phyloP scores from a whole-genome alignment of 1,140 invertebrate species.

The Eufriesea mexicana region DNA sequence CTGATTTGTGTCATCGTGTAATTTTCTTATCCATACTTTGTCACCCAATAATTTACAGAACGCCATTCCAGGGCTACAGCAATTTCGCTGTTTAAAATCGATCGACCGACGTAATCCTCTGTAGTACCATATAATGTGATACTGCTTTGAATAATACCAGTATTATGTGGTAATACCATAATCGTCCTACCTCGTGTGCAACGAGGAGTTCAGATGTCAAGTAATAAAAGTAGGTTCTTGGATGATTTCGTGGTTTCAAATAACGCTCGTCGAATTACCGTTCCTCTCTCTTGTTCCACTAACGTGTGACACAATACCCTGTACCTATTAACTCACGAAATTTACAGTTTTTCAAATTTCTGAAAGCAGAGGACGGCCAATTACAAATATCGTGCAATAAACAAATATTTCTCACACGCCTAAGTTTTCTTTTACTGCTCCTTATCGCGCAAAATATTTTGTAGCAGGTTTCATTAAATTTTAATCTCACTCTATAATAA shows the following conservation, averaged over 20 bases:
- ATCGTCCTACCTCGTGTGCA: background rate
- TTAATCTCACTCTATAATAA: no score
- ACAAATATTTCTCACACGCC: no score
- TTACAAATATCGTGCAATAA: no score
- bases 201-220: background rate
- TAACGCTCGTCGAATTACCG: background rate
- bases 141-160: slow-evolving; percentile 10
- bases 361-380: no score
- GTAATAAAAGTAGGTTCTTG: background rate
- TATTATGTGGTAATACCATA: slow-evolving; percentile 10
- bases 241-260: background rate
- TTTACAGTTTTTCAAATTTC: no score
- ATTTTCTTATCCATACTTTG: background rate
- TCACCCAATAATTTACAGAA: background rate
- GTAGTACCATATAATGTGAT: background rate
- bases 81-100: slow-evolving; percentile 3
- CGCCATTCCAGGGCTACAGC: no score
- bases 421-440: no score
- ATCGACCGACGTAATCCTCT: background rate
- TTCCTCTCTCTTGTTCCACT: background rate
- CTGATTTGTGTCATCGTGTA: background rate
- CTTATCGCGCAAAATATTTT: no score
- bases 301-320: no score
- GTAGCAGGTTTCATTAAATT: no score
- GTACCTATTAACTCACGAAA: no score